Percentiles rank a stretch among this genome's conserved stretches.
Conservation (phyloP, 2,797 vertebrate species). For the Sebastes nivosus region DNA sequence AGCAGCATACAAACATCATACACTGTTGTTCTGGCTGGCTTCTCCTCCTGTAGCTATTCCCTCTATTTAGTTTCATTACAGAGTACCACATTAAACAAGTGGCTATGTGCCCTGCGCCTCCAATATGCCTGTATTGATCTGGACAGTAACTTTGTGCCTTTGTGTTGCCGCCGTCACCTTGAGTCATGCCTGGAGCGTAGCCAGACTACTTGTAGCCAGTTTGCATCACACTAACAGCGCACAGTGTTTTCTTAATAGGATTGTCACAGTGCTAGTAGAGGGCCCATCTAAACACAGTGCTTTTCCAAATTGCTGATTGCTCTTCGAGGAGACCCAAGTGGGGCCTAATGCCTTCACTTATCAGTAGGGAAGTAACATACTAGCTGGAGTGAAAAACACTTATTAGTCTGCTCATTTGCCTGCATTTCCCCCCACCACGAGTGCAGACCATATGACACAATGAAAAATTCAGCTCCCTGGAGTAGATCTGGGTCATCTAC, state of each 20-base stretch:
- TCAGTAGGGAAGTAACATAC: constrained; percentile 41
- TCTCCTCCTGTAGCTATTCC: constrained; percentile 27
- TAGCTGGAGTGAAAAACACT: constrained; percentile 36
- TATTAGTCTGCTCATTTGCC: constrained; percentile 57
- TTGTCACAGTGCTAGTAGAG: constrained; percentile 73
- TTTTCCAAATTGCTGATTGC: constrained; percentile 71
- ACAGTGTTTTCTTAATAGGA: constrained; percentile 80
- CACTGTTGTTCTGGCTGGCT: constrained; percentile 2
- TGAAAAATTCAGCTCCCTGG: constrained; percentile 62
- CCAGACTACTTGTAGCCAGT: constrained; percentile 81
- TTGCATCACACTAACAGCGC: constrained; percentile 77
- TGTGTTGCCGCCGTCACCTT: constrained; percentile 78
- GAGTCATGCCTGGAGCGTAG: constrained; percentile 78
- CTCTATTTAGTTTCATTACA: constrained; percentile 56
- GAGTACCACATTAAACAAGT: constrained; percentile 58
- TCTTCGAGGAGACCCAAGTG: constrained; percentile 47
- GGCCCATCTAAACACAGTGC: constrained; percentile 69
- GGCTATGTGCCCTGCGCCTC: constrained; percentile 45
- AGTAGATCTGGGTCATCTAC: constrained; percentile 57
- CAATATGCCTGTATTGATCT: constrained; percentile 71
- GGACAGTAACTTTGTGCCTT: constrained; percentile 69
- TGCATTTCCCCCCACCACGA: not conserved
- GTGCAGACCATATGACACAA: constrained; percentile 52
- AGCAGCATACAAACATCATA: constrained; percentile 18
- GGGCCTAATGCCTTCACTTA: constrained; percentile 59